Evolutionary conservation across 64 coral and sea anemone species (phyloP), one percentile per base, ranked within the genome.

Genomic region (Stylophora pistillata): DNA sequence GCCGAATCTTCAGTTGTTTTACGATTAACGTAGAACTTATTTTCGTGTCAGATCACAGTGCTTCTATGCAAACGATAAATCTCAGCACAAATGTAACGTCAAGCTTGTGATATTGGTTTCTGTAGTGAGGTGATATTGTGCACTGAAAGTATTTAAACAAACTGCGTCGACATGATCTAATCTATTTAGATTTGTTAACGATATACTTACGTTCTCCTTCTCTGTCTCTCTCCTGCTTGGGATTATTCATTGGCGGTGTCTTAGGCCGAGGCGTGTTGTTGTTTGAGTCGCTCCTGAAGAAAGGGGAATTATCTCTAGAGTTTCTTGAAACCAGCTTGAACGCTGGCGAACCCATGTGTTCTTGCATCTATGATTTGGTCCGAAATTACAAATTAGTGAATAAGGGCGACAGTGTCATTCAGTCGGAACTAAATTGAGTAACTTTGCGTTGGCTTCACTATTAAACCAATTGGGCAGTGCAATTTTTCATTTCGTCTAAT

Each of bases 191-290:
- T 47, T 47, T 47, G 37, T 7, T 47, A 47, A 47, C 37, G 37
- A 47, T 68, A 7, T 82, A 82, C 80, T 68, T 84, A 84, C 80
- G 80, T 84, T 84, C 80, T 33, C 80, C 62, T 63, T 84, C 80
- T 13, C 80, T 65, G 62, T 84, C 80, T 13, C 80, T 84, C 23
- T 84, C 80, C 27, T 84, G 61, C 23, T 84, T 84, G 4, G 80
- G 80, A 69, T 25, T 84, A 21, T 23, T 70, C 80, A 52, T 84
- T 15, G 65, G 15, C 17, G 80, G 61, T 41, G 64, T 68, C 64
- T 68, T 68, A 25, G 73, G 37, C 34, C n/a, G 80, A 53, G 80
- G 34, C 1, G 80, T 62, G 61, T 68, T 68, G 64, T 68, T 68
- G 64, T 54, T 84, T 84, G 80, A 32, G 27, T 84, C 80, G 17